A percentile compares a stretch with the other conserved stretches of the same genome.
Conservation (phyloP, 2,797 vertebrate species). For the Pangasius larnaudii region DNA sequence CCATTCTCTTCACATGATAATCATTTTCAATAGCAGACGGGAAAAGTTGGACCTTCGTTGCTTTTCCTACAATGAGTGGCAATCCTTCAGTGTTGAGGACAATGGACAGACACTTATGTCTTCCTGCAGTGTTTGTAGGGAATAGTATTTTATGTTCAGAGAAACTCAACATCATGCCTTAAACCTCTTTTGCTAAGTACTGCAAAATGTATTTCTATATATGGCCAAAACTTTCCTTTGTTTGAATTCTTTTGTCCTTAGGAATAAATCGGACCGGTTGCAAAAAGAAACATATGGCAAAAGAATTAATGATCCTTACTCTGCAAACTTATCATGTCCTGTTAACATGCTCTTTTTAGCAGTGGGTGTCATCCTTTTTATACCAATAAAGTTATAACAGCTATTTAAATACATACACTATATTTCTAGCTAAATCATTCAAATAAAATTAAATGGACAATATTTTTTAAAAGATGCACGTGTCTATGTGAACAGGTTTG, state of each 20-base stretch:
- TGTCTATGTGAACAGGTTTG: neutral
- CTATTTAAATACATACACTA: neutral
- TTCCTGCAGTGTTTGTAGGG: conserved; percentile 42
- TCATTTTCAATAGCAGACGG: conserved; percentile 65
- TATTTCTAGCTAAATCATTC: neutral
- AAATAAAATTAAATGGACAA: neutral
- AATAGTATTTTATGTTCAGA: conserved; percentile 44
- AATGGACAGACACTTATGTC: conserved; percentile 51
- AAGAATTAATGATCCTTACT: neutral
- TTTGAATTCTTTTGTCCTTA: conserved; percentile 37
- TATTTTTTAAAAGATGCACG: neutral
- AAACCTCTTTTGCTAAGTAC: conserved; percentile 33
- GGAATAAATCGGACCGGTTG: conserved; percentile 40
- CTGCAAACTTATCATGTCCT: neutral
- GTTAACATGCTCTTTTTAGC: neutral
- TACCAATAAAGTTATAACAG: neutral
- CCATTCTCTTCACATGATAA: conserved; percentile 68
- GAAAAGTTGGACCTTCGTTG: conserved; percentile 59
- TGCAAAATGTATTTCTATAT: neutral
- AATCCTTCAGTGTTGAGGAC: conserved; percentile 60
- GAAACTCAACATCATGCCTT: conserved; percentile 3
- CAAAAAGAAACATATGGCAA: neutral
- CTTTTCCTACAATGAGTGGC: conserved; percentile 59
- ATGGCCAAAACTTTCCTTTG: neutral
- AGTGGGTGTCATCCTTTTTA: neutral